Percentiles rank a stretch among this genome's conserved stretches.
Evolutionary conservation across 2,113 vertebrate species (phyloP).

Genomic region (Nannobrachium achirus): DNA sequence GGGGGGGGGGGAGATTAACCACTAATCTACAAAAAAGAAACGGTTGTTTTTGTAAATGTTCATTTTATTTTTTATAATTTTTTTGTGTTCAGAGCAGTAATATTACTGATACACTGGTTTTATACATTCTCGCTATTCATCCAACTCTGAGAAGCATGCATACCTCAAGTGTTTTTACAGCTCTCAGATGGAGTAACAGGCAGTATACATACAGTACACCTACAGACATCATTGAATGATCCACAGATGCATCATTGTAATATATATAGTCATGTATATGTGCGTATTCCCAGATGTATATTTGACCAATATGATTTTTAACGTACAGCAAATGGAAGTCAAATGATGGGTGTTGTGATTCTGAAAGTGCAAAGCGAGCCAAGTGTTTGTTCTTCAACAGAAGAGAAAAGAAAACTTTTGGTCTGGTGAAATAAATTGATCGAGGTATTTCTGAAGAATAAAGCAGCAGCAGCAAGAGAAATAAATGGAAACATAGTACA

Average conservation of each 20-base stretch:
- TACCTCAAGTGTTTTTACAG: constrained; percentile 4
- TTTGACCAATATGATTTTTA: not conserved
- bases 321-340: not conserved
- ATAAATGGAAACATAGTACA: not conserved
- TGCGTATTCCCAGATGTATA: constrained; percentile 1
- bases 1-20: no score
- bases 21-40: not conserved
- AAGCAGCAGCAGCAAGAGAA: not conserved
- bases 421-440: not conserved
- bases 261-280: not conserved
- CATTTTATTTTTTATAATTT: constrained; percentile 40
- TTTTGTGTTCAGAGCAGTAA: constrained; percentile 1
- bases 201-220: constrained; percentile 1
- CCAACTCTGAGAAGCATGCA: constrained; percentile 13
- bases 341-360: not conserved
- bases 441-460: constrained; percentile 27
- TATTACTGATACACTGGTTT: not conserved
- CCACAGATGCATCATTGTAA: not conserved
- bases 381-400: constrained; percentile 9
- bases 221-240: not conserved
- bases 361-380: not conserved
- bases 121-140: not conserved
- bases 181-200: not conserved
- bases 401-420: not conserved
- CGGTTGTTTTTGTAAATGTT: not conserved